A percentile compares a stretch with the other conserved stretches of the same genome.
Evolutionary conservation across 2,888 invertebrate genomes (phyloP).

Genomic region (Thera britannica): DNA sequence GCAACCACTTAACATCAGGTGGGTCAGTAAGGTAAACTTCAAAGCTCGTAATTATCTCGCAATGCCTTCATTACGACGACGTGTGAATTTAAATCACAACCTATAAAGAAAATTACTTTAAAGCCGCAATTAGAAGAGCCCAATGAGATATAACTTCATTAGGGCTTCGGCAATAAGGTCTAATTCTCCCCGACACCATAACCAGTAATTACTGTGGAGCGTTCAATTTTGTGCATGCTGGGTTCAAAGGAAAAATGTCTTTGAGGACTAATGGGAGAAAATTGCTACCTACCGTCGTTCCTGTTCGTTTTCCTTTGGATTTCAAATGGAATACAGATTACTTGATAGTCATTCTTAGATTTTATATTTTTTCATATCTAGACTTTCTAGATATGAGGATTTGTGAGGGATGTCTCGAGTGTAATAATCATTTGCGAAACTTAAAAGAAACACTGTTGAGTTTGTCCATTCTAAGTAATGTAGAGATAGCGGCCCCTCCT

Average conservation of each 20-base stretch:
- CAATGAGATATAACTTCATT: conserved; percentile 24
- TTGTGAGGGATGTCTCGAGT: not conserved
- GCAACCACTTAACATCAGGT: not conserved
- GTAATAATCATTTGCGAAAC: not conserved
- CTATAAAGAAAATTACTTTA: conserved; percentile 24
- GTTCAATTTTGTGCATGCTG: conserved; percentile 39
- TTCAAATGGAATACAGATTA: conserved; percentile 14
- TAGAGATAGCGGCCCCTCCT: no score
- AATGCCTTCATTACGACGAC: not conserved
- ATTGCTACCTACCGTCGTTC: conserved; percentile 30
- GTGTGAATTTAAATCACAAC: conserved; percentile 24
- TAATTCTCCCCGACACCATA: conserved; percentile 39
- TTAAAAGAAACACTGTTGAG: no score
- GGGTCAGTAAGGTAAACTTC: conserved; percentile 1
- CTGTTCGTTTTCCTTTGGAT: conserved; percentile 26
- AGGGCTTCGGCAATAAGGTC: conserved; percentile 36
- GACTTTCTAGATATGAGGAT: no score
- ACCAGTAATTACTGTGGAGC: conserved; percentile 42
- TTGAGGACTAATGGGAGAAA: conserved; percentile 37
- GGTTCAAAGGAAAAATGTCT: conserved; percentile 40
- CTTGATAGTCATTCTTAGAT: no score
- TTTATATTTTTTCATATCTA: no score
- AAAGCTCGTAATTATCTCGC: conserved; percentile 10
- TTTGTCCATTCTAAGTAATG: no score
- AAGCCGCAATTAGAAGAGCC: conserved; percentile 17